These are phyloP conservation scores for Zaprionus davidi DNA, from an alignment of 1,140 invertebrate genomes.

Conservation along the genomic window DNA sequence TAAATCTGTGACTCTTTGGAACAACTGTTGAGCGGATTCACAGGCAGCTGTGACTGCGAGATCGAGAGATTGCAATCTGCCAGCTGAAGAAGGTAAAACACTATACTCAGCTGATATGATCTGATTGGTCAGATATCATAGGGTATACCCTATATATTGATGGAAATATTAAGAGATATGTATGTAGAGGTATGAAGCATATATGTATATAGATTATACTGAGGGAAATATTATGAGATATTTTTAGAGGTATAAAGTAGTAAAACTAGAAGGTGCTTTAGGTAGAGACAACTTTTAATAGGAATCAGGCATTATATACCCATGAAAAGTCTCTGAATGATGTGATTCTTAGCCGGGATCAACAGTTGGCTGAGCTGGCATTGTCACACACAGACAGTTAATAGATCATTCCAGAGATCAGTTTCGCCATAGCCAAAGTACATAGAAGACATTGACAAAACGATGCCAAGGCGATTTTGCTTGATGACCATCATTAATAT, in stretches of 20 bases:
- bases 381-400: not conserved
- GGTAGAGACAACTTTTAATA: too few species aligned
- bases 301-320: too few species aligned
- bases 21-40: slow-evolving; percentile 30
- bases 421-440: not conserved
- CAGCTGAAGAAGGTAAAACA: not conserved
- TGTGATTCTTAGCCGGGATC: not conserved
- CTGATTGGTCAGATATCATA: not conserved
- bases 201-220: too few species aligned
- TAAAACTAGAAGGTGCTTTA: not conserved
- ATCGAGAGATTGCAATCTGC: not conserved
- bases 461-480: slow-evolving; percentile 20
- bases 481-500: slow-evolving; percentile 16
- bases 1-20: slow-evolving; percentile 8
- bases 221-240: too few species aligned
- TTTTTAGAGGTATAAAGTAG: too few species aligned
- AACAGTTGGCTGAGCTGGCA: not conserved
- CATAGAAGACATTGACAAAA: slow-evolving; percentile 32
- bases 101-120: not conserved
- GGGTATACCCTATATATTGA: too few species aligned
- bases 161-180: too few species aligned
- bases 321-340: too few species aligned
- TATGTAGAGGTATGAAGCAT: too few species aligned
- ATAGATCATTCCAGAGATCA: not conserved
- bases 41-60: not conserved